Conservation (phyloP, 2,888 invertebrate genomes). For the Marronus borbonicus region DNA sequence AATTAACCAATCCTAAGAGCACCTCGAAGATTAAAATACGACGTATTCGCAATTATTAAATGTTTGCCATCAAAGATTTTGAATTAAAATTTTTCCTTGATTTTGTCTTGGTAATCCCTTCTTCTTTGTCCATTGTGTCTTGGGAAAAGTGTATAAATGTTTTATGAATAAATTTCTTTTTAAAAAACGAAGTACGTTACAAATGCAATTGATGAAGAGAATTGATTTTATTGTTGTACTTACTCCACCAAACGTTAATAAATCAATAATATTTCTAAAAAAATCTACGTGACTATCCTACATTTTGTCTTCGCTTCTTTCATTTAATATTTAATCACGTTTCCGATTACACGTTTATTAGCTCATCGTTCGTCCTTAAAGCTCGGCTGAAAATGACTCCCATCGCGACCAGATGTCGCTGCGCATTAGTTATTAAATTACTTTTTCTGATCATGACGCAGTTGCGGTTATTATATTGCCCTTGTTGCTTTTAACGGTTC, state of each 20-base stretch:
- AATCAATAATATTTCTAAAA: neutral
- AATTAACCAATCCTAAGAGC: no score
- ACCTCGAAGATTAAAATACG: no score
- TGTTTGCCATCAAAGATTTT: no score
- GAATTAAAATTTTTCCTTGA: no score
- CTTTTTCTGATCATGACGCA: conserved; percentile 36
- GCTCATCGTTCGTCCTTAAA: neutral
- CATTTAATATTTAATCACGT: conserved; percentile 23
- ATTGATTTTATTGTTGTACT: no score
- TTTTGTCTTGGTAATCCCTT: no score
- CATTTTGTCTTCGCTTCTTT: neutral
- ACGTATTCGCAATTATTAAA: no score
- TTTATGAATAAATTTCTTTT: no score
- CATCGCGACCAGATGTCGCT: conserved; percentile 35
- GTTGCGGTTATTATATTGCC: conserved; percentile 18
- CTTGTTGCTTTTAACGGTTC: conserved; percentile 18
- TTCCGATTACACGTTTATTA: conserved; percentile 23
- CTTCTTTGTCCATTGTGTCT: no score
- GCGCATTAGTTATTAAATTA: conserved; percentile 31
- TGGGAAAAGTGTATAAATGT: no score
- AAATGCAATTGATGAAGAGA: no score
- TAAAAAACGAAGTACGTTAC: no score
- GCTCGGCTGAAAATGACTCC: conserved; percentile 20
- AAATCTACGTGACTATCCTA: neutral
- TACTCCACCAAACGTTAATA: neutral